Evolutionary conservation across 2,113 vertebrate genomes (phyloP).

Genomic region (Psittacula cyanocephala): DNA sequence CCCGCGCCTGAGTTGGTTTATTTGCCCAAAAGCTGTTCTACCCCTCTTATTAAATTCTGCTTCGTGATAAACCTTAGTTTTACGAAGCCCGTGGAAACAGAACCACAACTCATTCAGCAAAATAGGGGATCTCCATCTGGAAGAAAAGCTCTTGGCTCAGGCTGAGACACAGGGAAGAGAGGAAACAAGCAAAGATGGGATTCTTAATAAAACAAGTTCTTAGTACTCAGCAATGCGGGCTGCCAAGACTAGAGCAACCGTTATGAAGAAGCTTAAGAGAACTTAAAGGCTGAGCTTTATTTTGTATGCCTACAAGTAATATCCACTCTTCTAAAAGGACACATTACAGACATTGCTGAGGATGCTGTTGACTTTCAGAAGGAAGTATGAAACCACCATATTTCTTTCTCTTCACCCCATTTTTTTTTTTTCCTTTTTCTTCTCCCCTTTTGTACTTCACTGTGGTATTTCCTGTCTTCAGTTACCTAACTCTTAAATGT

Average conservation of each 20-base stretch:
- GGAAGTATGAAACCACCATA: background rate
- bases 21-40: background rate
- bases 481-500: background rate
- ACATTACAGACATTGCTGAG: background rate
- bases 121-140: background rate
- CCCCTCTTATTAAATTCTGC: background rate
- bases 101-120: background rate
- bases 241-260: background rate
- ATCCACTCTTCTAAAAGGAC: background rate
- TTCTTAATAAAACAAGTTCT: background rate
- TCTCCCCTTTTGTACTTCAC: background rate
- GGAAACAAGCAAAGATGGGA: background rate
- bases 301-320: background rate
- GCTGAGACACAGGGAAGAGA: background rate
- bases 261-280: background rate
- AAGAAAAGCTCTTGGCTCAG: background rate
- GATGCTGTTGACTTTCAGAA: background rate
- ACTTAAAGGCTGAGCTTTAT: background rate
- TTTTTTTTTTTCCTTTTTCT: background rate
- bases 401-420: background rate
- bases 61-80: background rate
- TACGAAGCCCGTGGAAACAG: background rate
- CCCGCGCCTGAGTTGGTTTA: background rate
- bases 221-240: background rate
- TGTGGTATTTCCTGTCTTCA: background rate